Percentiles rank a stretch among this genome's conserved stretches.
Evolutionary conservation across 2,888 invertebrate species (phyloP).

Genomic region (Chaitophorus viminalis): DNA sequence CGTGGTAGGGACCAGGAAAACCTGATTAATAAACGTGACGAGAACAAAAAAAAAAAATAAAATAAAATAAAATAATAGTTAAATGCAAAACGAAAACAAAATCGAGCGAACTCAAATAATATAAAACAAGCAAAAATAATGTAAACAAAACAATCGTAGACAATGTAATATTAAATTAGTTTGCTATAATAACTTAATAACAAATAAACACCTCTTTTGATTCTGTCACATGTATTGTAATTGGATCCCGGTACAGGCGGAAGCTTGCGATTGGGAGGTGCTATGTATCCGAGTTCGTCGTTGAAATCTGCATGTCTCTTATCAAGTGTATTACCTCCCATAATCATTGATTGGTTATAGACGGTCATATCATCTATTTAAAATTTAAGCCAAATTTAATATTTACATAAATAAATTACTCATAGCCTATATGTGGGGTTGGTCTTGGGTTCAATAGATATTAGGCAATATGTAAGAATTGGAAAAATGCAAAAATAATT

Average conservation of each 20-base stretch:
- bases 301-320: conserved; percentile 84
- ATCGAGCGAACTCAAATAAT: conserved; percentile 63
- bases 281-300: conserved; percentile 91
- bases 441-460: background rate
- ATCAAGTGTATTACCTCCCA: conserved; percentile 78
- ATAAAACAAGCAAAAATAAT: conserved; percentile 63
- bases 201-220: conserved; percentile 84
- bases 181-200: background rate
- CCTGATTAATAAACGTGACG: conserved; percentile 70
- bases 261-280: conserved; percentile 90
- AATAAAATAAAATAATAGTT: too few relatives aligned
- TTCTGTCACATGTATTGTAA: conserved; percentile 92
- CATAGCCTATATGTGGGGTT: too few relatives aligned
- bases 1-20: conserved; percentile 70
- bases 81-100: conserved; percentile 64
- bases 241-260: conserved; percentile 93
- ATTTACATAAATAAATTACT: background rate
- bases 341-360: conserved; percentile 85
- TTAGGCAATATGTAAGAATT: background rate
- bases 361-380: conserved; percentile 82
- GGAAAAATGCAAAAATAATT: background rate
- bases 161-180: background rate
- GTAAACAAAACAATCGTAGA: conserved; percentile 22
- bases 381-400: conserved; percentile 5
- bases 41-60: conserved; percentile 68